Percentiles rank a stretch among this genome's conserved stretches.
Evolutionary conservation across 2,797 vertebrate genomes (phyloP).

Genomic region (Lithobates pipiens): DNA sequence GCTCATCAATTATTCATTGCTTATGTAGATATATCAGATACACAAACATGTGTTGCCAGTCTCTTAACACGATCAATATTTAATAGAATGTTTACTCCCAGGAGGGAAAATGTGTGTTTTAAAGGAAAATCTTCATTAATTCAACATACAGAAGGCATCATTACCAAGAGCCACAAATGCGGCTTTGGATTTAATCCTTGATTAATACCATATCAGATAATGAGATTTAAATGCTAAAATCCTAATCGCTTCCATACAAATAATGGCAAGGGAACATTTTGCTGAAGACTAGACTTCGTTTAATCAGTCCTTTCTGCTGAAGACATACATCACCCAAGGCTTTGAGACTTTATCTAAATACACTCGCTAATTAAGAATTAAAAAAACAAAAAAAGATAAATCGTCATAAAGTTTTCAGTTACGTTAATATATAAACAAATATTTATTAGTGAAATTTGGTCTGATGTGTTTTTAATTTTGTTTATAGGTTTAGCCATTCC

Average conservation of each 20-base stretch:
- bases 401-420: background rate
- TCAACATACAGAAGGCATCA: slow-evolving; percentile 3
- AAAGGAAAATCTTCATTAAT: slow-evolving; percentile 21
- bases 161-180: background rate
- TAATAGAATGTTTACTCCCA: slow-evolving; percentile 13
- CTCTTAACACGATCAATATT: slow-evolving; percentile 8
- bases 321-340: slow-evolving; percentile 20
- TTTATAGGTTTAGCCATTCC: too few species aligned
- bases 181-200: slow-evolving; percentile 2
- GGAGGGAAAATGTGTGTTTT: slow-evolving; percentile 1
- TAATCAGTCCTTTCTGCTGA: slow-evolving; percentile 21
- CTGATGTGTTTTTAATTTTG: too few species aligned
- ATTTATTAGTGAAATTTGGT: too few species aligned
- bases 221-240: slow-evolving; percentile 51
- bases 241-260: slow-evolving; percentile 49
- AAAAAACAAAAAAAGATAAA: slow-evolving; percentile 32
- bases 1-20: background rate
- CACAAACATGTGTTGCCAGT: slow-evolving; percentile 17
- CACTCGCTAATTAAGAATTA: background rate
- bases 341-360: slow-evolving; percentile 20
- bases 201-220: slow-evolving; percentile 53
- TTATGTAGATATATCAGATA: slow-evolving; percentile 9
- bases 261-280: slow-evolving; percentile 29
- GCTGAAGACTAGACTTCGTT: slow-evolving; percentile 25
- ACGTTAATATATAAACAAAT: too few species aligned